Evolutionary conservation across 1,140 invertebrate species (phyloP), one percentile per base, ranked within the genome.

Genomic region (Pogonus chalceus): DNA sequence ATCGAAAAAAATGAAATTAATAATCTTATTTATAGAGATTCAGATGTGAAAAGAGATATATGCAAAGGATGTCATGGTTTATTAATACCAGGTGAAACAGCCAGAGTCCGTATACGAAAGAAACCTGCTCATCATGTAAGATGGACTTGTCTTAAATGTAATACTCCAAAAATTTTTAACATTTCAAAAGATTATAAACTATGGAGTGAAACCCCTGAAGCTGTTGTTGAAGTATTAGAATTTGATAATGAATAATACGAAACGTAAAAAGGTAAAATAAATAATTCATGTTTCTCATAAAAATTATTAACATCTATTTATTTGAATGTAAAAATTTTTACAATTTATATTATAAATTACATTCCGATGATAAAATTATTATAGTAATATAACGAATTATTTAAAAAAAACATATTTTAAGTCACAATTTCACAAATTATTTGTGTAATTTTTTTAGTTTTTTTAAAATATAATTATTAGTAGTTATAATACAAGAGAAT

Each of bases 61-160:
- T 78, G 76, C 56, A 78, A 77, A 58, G 73, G 70, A 57, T 78
- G 76, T 55, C 63, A 67, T 46, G 69, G 69, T 53, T 60, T 72
- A 1, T 63, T 76, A 7, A 59, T 78, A 24, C 55, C 71, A 9
- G 69, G 69, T 12, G 60, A 66, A 50, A 71, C 72, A 22, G 70
- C 68, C 2, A 71, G 64, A 59, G 66, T 74, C 51, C 71, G 70
- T 62, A 66, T 76, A 23, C 73, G 69, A 64, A 72, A 54, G 37
- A 72, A 68, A 55, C 69, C 69, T 21, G 70, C 69, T 53, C 53
- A 52, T 24, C 70, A 71, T 54, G 62, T 77, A 23, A 55, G 66
- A 51, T 72, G 68, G 65, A 70, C 56, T 9, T 78, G 76, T 55
- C 63, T 67, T 10, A 70, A 63, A 51, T 77, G 76, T 61, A 52